Percentiles rank a stretch among this genome's conserved stretches.
Conservation (phyloP, 2,797 vertebrate species). For the Galagoides demidoff region DNA sequence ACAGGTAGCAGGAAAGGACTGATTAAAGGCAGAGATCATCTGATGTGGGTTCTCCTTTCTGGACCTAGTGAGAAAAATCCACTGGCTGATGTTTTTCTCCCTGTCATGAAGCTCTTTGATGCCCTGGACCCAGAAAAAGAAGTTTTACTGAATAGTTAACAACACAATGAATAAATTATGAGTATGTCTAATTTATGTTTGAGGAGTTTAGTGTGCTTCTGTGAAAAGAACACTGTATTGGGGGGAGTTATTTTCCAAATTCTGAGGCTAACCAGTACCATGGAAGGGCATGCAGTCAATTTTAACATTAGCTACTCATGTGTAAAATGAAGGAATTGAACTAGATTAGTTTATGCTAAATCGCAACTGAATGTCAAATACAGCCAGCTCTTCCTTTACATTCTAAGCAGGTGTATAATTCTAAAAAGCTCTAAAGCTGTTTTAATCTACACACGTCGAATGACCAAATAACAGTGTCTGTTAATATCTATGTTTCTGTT, state of each 20-base stretch:
- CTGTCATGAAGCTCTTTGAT: conserved; percentile 99
- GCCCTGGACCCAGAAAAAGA: conserved; percentile 99
- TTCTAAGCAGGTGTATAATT: conserved; percentile 1
- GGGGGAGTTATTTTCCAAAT: not conserved
- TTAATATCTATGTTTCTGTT: conserved; percentile 23
- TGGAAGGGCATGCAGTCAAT: not conserved
- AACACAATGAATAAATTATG: not conserved
- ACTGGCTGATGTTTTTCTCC: conserved; percentile 97
- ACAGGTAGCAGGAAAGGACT: conserved; percentile 97
- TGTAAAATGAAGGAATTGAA: conserved; percentile 21
- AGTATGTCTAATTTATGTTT: not conserved
- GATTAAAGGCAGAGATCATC: conserved; percentile 98
- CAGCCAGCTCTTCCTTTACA: not conserved
- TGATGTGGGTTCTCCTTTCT: conserved; percentile 99
- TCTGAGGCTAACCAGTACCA: not conserved
- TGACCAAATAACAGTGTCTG: not conserved
- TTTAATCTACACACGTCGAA: not conserved
- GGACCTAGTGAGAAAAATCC: conserved; percentile 99
- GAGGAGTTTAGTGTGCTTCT: conserved; percentile 40
- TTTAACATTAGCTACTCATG: not conserved
- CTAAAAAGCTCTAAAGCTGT: not conserved
- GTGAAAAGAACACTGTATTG: not conserved
- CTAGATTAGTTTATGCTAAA: conserved; percentile 7
- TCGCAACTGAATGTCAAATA: not conserved
- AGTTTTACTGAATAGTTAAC: conserved; percentile 66